phyloP scores from a whole-genome alignment of 2,888 invertebrate genomes.

The Neoaliturus tenellus region DNA sequence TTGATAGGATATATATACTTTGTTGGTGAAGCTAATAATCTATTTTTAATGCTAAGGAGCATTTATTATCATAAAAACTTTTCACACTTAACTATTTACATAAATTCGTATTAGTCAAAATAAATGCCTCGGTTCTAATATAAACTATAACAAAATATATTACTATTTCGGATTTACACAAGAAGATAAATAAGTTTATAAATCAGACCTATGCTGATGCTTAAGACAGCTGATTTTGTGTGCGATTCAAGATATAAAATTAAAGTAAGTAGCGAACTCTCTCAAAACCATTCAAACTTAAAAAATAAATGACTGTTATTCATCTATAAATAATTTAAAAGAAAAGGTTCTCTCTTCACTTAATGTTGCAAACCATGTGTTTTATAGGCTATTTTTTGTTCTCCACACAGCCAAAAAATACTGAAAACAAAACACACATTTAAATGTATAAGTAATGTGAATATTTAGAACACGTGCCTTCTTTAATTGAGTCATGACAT shows the following conservation, averaged over 20 bases:
- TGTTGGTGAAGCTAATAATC: background rate
- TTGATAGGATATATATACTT: background rate
- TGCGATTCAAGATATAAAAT: background rate
- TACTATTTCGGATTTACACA: slow-evolving; percentile 25
- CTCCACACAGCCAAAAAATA: no score
- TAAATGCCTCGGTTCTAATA: slow-evolving; percentile 10
- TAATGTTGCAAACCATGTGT: no score
- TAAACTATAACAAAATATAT: slow-evolving; percentile 46
- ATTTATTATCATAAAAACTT: slow-evolving; percentile 6
- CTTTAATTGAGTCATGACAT: no score
- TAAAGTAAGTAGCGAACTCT: slow-evolving; percentile 6
- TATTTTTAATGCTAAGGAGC: background rate
- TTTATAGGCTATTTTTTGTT: no score
- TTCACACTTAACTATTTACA: slow-evolving; percentile 27
- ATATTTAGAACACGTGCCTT: no score
- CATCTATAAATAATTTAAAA: no score
- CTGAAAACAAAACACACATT: no score
- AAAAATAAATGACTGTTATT: no score
- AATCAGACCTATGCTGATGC: slow-evolving; percentile 2
- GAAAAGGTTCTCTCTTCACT: no score
- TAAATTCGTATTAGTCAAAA: slow-evolving; percentile 25
- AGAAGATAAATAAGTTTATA: slow-evolving; percentile 26
- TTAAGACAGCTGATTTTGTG: background rate
- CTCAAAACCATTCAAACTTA: background rate
- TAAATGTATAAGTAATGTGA: no score